Base-by-base conservation (phyloP, 2,888 invertebrate genomes). In the Synergus umbraculus region DNA sequence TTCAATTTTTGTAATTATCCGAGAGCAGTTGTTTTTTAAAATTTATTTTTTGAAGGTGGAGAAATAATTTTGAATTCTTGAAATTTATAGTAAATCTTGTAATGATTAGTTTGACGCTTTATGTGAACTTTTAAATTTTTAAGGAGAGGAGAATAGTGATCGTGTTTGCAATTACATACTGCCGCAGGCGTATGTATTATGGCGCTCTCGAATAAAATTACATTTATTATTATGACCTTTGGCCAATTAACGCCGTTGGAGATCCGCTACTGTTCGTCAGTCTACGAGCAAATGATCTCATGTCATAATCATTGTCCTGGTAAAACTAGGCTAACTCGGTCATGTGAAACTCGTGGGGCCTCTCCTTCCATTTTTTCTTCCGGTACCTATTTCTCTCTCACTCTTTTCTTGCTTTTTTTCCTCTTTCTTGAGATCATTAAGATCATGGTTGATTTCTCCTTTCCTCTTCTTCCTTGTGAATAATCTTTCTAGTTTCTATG, bases 161-260 rank as follows among this genome's bases (percentile, higher is more conserved):
- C 49, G 22, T 44, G 8, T 22, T 37, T 44, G 18, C 12, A 67
- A 67, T 67, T 44, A 67, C 44, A 18, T 10, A 46, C 22, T 4
- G 37, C 49, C 29, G 44, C n/a, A 67, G 67, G 22, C 67, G 12
- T 18, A 7, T 9, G 5, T 5, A 41, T 29, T 29, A 67, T 67
- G 49, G 49, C 73, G 49, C 49, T 54, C n/a, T 73, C 22, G 37
- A 54, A 82, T 77, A 82, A 81, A 87, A 86, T 88, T 86, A 88
- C 87, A 85, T 85, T 89, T 85, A 89, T 90, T 88, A 89, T 88
- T 90, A 87, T 88, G 90, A 88, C 90, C 90, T 90, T 86, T 87
- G 85, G 82, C 82, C 87, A 90, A 90, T 90, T 90, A 90, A 83
- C 73, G 49, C 54, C 4, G 69, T 49, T 54, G 73, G 73, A 73